phyloP scores from a whole-genome alignment of 1,140 invertebrate species.

The Tetragnatha versicolor region DNA sequence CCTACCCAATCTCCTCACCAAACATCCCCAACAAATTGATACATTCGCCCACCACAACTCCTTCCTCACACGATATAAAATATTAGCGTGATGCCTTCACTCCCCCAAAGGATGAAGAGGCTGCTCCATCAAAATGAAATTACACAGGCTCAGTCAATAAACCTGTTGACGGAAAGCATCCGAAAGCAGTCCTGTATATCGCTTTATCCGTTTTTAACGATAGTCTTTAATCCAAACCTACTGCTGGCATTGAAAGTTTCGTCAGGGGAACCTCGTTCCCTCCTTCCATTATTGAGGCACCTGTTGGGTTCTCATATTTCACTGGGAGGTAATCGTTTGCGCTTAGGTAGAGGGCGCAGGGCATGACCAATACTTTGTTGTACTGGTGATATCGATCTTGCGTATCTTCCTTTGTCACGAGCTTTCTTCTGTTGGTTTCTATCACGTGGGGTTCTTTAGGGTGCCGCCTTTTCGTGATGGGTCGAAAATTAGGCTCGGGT shows the following conservation, averaged over 20 bases:
- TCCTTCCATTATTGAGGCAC: neutral
- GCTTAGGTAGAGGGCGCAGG: neutral
- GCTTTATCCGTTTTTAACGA: slow-evolving; percentile 10
- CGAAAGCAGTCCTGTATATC: no score
- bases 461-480: neutral
- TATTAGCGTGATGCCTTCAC: no score
- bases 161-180: no score
- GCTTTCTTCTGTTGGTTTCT: neutral
- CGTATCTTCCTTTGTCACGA: neutral
- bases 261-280: neutral
- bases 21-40: no score
- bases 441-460: neutral
- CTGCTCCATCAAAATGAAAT: no score
- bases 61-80: no score
- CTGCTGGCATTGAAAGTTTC: slow-evolving; percentile 16
- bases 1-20: no score
- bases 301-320: slow-evolving; percentile 13
- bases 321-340: neutral
- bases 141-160: no score
- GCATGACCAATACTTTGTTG: slow-evolving; percentile 27
- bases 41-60: no score
- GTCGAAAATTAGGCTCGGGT: neutral
- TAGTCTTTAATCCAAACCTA: neutral
- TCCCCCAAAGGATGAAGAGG: no score
- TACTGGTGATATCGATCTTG: no score